A percentile compares a stretch with the other conserved stretches of the same genome.
These are phyloP conservation scores for Salvelinus namaycush DNA, from an alignment of 2,113 vertebrate genomes.

Conservation along the genomic window DNA sequence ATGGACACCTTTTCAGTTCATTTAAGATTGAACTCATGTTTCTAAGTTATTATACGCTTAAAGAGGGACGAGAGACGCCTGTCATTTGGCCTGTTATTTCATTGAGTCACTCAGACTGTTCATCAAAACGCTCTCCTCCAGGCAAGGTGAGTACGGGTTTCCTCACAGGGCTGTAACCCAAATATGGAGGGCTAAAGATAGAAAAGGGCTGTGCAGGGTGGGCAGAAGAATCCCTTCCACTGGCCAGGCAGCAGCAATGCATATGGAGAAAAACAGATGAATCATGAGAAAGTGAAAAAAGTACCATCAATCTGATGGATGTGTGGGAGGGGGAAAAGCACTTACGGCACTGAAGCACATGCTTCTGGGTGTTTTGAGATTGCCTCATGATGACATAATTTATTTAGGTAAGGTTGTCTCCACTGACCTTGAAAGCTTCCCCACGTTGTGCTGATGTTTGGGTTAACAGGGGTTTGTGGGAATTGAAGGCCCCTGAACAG, in stretches of 20 bases:
- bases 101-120: not conserved
- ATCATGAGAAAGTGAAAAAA: no score
- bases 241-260: no score
- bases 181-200: conserved; percentile 17
- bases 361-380: conserved; percentile 62
- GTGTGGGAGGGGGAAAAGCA: conserved; percentile 32
- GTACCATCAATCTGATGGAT: conserved; percentile 35
- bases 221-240: no score
- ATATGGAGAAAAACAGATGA: no score
- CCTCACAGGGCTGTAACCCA: no score
- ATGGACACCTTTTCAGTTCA: no score
- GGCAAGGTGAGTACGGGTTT: no score
- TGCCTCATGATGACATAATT: conserved; percentile 74
- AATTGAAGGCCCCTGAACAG: conserved; percentile 60
- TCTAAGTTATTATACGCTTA: no score
- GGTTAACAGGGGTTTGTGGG: conserved; percentile 71
- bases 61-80: not conserved
- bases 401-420: conserved; percentile 71
- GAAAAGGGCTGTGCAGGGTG: not conserved
- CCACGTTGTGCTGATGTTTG: conserved; percentile 74
- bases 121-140: not conserved
- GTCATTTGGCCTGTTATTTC: not conserved
- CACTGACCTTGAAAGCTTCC: conserved; percentile 74
- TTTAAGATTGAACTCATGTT: no score
- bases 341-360: conserved; percentile 55